Percentiles rank a stretch among this genome's conserved stretches.
Evolutionary conservation across 2,113 vertebrate genomes (phyloP).

Genomic region (Elephas maximus): DNA sequence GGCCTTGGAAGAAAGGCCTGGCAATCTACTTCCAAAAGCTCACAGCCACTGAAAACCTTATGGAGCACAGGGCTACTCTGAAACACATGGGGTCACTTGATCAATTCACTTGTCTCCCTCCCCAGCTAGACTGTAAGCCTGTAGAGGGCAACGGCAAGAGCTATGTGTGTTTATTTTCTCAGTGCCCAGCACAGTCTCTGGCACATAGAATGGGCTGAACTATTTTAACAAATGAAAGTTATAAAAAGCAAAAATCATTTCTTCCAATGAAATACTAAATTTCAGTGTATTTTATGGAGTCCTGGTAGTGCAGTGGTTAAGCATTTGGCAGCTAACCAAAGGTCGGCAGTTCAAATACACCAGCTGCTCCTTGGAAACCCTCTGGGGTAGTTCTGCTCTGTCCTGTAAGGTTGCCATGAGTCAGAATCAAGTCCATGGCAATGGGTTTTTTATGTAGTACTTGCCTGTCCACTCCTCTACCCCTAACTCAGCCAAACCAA

Average conservation of each 20-base stretch:
- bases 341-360: no score
- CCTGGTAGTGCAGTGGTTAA: no score
- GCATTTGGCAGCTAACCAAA: no score
- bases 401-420: no score
- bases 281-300: background rate
- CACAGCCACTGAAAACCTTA: background rate
- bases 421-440: no score
- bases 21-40: background rate
- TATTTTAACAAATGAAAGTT: background rate
- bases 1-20: background rate
- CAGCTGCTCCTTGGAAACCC: no score
- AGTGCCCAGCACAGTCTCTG: background rate
- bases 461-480: background rate
- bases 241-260: background rate
- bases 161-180: background rate
- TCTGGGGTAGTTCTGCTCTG: no score
- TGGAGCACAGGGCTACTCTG: background rate
- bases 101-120: background rate
- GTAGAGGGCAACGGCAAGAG: background rate
- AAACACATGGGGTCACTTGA: background rate
- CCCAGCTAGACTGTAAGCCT: background rate
- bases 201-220: background rate
- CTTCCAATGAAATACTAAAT: background rate
- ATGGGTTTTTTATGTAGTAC: no score
- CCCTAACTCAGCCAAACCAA: background rate